Evolutionary conservation across 2,797 vertebrate genomes (phyloP).

Genomic region (Synanceia verrucosa): DNA sequence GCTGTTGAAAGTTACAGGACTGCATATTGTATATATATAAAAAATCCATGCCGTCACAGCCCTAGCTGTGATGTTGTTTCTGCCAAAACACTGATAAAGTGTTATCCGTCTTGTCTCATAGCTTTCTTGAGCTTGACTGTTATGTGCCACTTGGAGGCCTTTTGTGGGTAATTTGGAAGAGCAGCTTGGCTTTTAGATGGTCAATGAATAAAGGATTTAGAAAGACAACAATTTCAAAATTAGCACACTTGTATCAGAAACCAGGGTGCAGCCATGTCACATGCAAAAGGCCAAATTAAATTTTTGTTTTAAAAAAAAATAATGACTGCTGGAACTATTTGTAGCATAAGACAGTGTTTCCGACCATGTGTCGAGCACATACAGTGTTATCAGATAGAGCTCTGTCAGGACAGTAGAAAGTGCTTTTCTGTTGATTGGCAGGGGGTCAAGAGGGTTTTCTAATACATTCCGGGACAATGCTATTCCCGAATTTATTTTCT

Average conservation of each 20-base stretch:
- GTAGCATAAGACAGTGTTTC: background rate
- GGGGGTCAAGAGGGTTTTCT: background rate
- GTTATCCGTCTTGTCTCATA: background rate
- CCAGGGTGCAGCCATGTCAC: background rate
- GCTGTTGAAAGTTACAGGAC: no score
- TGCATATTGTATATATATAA: no score
- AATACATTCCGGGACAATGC: slow-evolving; percentile 37
- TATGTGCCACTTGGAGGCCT: background rate
- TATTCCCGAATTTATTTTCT: slow-evolving; percentile 32
- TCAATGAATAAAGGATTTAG: no score
- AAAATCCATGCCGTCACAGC: no score
- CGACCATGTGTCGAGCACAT: background rate
- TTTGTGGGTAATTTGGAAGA: background rate
- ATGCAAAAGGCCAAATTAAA: background rate
- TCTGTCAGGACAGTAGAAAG: slow-evolving; percentile 1
- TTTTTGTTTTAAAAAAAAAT: background rate
- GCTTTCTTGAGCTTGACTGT: background rate
- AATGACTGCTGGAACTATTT: no score
- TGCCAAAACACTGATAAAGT: background rate
- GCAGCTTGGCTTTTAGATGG: background rate
- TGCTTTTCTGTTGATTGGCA: slow-evolving; percentile 6
- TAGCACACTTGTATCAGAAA: background rate
- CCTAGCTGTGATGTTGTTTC: background rate
- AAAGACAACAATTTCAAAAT: no score
- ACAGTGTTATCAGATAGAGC: background rate